Percentiles rank a stretch among this genome's conserved stretches.
Evolutionary conservation across 2,113 vertebrate species (phyloP).

Genomic region (Macquaria ambigua): DNA sequence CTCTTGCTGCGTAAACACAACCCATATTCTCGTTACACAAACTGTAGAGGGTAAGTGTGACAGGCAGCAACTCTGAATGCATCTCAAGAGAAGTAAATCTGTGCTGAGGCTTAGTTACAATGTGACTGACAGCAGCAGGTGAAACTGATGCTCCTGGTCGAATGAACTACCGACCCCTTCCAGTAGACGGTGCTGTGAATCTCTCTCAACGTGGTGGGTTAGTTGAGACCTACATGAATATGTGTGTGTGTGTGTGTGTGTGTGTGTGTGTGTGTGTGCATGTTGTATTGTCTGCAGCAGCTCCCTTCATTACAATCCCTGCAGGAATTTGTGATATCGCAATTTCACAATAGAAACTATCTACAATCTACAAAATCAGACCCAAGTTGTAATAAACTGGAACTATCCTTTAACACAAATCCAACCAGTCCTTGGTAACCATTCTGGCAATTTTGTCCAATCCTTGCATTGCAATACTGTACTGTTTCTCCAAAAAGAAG

Average conservation of each 20-base stretch:
- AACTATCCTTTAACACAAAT: not conserved
- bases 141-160: not conserved
- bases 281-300: not conserved
- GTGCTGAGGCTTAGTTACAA: not conserved
- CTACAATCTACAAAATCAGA: not conserved
- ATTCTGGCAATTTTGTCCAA: too few species aligned
- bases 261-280: conserved; percentile 11
- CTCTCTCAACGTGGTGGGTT: not conserved
- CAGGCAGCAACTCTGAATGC: not conserved
- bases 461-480: too few species aligned
- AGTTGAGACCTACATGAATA: not conserved
- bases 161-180: not conserved
- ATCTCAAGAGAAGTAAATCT: not conserved
- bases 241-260: conserved; percentile 21
- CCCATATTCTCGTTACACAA: not conserved
- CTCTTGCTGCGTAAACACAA: not conserved
- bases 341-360: not conserved
- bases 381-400: not conserved
- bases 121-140: conserved; percentile 6
- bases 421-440: too few species aligned
- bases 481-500: too few species aligned
- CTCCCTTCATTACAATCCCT: not conserved
- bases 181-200: conserved; percentile 55
- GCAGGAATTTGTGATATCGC: not conserved
- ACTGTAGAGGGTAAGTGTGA: not conserved